Conservation (phyloP, 2,797 vertebrate genomes). For the Argya squamiceps region DNA sequence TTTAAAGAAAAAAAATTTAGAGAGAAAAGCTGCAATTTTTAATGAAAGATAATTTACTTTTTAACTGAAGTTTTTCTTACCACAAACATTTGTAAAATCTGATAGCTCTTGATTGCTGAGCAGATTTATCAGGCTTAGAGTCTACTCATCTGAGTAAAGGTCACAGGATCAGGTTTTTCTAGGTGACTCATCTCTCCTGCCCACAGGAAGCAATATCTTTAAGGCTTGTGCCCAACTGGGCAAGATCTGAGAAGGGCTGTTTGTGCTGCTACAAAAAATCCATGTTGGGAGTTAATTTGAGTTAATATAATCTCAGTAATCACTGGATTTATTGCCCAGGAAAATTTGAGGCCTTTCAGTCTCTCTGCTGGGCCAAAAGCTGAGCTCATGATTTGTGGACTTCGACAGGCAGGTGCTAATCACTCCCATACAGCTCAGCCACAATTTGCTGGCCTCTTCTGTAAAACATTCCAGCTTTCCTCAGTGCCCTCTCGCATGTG, state of each 20-base stretch:
- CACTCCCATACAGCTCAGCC: constrained; percentile 3
- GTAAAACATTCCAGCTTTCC: background rate
- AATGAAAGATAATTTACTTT: background rate
- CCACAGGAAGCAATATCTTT: background rate
- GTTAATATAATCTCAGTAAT: constrained; percentile 26
- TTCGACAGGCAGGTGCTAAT: constrained; percentile 31
- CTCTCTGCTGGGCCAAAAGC: background rate
- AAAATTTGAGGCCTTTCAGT: background rate
- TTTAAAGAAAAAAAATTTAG: background rate
- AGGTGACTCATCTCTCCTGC: background rate
- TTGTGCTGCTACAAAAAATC: background rate
- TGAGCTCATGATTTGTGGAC: constrained; percentile 40
- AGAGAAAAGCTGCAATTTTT: background rate
- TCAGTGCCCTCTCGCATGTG: background rate
- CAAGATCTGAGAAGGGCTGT: background rate
- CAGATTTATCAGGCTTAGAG: background rate
- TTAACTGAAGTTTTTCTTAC: background rate
- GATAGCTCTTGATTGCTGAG: background rate
- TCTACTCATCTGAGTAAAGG: background rate
- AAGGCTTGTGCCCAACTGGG: background rate
- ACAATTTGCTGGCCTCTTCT: background rate
- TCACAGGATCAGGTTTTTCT: background rate
- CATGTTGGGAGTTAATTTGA: background rate
- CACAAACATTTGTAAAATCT: background rate
- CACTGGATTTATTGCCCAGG: constrained; percentile 5